A percentile compares a stretch with the other conserved stretches of the same genome.
These are phyloP conservation scores for Nesometra sesokonis DNA, from an alignment of 35 echinoderm and acorn worm genomes.

Conservation along the genomic window DNA sequence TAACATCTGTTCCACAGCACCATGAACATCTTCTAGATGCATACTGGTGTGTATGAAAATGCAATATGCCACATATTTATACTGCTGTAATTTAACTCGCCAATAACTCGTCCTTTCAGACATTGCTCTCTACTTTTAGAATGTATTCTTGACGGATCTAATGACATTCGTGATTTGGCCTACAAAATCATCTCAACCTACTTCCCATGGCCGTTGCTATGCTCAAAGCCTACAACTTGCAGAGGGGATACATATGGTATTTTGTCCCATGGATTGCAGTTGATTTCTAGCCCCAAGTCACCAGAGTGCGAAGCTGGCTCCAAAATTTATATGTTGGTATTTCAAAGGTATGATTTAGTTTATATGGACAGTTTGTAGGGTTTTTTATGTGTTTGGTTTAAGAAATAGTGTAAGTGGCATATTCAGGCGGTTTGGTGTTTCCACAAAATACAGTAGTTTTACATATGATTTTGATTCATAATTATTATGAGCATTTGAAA, in stretches of 20 bases:
- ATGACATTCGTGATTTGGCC: constrained; percentile 54
- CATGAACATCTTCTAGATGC: not conserved
- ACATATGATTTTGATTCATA: no score
- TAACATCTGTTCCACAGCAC: no score
- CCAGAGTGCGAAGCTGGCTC: constrained; percentile 82
- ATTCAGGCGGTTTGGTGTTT: no score
- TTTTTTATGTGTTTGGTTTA: no score
- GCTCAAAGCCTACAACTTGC: constrained; percentile 15
- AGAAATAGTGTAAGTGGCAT: no score
- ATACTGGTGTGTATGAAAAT: no score
- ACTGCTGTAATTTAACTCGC: not conserved
- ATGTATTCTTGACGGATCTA: constrained; percentile 58
- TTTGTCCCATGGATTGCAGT: constrained; percentile 42
- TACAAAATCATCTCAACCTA: constrained; percentile 36
- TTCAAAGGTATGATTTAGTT: constrained; percentile 51
- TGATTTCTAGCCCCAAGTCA: constrained; percentile 67
- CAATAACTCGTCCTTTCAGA: constrained; percentile 24
- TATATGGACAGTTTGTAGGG: not conserved
- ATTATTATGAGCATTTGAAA: no score
- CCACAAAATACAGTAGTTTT: no score
- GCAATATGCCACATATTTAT: not conserved
- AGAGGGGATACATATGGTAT: constrained; percentile 34
- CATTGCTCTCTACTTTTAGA: constrained; percentile 53
- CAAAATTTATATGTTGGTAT: constrained; percentile 62
- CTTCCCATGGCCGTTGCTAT: constrained; percentile 70